Evolutionary conservation across 2,888 invertebrate species (phyloP).

Genomic region (Pinctada fucata): DNA sequence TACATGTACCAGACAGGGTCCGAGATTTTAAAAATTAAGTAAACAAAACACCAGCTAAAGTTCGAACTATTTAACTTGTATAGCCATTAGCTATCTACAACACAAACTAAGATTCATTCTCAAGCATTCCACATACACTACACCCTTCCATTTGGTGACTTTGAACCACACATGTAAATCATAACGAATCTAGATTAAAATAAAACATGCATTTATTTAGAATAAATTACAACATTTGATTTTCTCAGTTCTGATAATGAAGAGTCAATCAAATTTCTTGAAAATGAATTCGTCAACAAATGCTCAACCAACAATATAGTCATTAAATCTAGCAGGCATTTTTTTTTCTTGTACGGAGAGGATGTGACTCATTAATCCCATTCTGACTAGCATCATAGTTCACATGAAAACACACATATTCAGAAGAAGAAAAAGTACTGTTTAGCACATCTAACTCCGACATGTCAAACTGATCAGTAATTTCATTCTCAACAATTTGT

Average conservation of each 20-base stretch:
- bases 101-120: background rate
- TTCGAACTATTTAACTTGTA: background rate
- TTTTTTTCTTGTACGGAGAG: background rate
- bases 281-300: background rate
- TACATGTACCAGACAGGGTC: too few relatives aligned
- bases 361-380: background rate
- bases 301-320: slow-evolving; percentile 4
- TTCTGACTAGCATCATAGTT: background rate
- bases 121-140: background rate
- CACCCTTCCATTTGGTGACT: background rate
- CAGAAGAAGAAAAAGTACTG: background rate
- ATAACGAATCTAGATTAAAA: background rate
- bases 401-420: background rate
- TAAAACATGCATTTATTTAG: background rate
- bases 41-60: background rate
- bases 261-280: background rate
- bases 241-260: background rate
- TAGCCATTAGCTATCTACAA: background rate
- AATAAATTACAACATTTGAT: background rate
- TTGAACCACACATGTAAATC: background rate
- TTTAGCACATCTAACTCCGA: background rate
- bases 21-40: too few relatives aligned
- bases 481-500: background rate
- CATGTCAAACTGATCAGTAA: background rate
- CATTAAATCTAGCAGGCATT: slow-evolving; percentile 17